Percentiles rank a stretch among this genome's conserved stretches.
Conservation (phyloP, 2,888 invertebrate genomes). For the Tipula vernalis region DNA sequence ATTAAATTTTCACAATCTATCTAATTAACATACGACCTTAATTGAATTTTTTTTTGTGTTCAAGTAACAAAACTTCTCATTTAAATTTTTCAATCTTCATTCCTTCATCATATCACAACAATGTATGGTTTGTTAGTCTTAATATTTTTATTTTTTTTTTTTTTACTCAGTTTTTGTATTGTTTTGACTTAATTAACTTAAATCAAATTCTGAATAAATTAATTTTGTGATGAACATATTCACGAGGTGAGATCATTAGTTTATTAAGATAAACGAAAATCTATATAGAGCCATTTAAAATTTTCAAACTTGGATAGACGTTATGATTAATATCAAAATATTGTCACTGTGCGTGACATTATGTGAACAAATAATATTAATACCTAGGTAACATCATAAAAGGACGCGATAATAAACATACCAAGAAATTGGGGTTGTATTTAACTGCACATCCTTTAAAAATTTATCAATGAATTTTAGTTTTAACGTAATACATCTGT, state of each 20-base stretch:
- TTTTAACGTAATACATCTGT: background rate
- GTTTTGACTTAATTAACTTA: background rate
- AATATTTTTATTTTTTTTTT: background rate
- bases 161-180: background rate
- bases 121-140: background rate
- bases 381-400: no score
- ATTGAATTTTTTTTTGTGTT: background rate
- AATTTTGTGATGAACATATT: background rate
- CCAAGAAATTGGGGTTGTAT: background rate
- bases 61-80: background rate
- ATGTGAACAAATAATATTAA: no score
- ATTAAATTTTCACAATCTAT: background rate
- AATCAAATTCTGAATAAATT: background rate
- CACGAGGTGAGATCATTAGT: background rate
- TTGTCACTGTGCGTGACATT: no score
- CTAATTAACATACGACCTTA: slow-evolving; percentile 4
- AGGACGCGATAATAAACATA: background rate
- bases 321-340: no score
- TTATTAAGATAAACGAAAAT: background rate
- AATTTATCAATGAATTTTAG: background rate
- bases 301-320: no score
- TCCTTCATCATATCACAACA: background rate
- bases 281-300: background rate
- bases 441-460: background rate
- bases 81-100: background rate